Evolutionary conservation across 2,888 invertebrate genomes (phyloP), one percentile per base, ranked within the genome.

Genomic region (Opisthograptis luteolata): DNA sequence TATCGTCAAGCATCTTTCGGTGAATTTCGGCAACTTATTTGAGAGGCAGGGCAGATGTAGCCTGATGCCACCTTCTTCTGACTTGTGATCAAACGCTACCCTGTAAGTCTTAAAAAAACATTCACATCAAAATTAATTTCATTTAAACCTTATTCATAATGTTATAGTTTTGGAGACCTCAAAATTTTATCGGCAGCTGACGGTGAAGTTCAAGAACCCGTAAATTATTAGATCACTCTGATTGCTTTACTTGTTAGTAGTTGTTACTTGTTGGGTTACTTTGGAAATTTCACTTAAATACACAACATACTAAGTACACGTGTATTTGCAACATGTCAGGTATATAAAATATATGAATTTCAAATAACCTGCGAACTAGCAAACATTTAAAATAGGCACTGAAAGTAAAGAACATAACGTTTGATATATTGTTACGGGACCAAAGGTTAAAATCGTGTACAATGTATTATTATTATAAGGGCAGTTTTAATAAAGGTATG

Each of bases 181-280:
- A 43, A 51, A 61, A 64, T 52, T 63, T 58, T 59, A 59, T 48
- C 45, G 25, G 25, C 41, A 50, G 25, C 39, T 55, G n/a, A n/a
- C n/a, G 53, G 56, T 58, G 46, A 63, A 63, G 59, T 56, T 27
- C 35, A 58, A 60, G 60, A 60, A 64, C 55, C 53, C 51, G 40
- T 27, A 60, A 66, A 62, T 61, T 58, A 72, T 68, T 66, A 66
- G 60, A 66, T 70, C 64, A 67, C 60, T 63, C 66, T 73, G 73
- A 71, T 74, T 73, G 68, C 67, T 69, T 64, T 63, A 64, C 64
- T 73, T 73, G 68, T n/a, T n/a, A n/a, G n/a, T n/a, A n/a, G n/a
- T n/a, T n/a, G n/a, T 64, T 63, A 64, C 64, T 73, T 73, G 68
- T 68, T 62, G 25, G 3, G 17, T 42, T 28, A 62, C 55, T 62